These are phyloP conservation scores for Adelphocoris suturalis DNA, from an alignment of 2,888 invertebrate genomes.

Conservation along the genomic window DNA sequence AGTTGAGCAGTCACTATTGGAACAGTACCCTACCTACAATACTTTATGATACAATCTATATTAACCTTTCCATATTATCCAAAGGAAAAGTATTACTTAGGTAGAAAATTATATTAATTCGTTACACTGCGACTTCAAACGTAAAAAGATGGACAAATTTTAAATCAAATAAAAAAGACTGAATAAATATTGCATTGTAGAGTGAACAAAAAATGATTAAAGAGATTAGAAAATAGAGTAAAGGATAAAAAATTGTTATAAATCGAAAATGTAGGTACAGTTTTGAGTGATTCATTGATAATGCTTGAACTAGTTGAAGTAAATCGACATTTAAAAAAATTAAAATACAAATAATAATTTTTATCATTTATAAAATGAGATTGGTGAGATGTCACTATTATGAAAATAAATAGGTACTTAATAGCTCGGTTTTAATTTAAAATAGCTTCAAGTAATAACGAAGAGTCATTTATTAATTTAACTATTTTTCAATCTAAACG, in stretches of 20 bases:
- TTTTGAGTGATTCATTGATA: background rate
- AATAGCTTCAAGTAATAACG: too few relatives aligned
- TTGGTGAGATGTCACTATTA: background rate
- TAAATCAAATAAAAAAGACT: conserved; percentile 39
- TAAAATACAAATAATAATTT: background rate
- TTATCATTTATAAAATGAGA: background rate
- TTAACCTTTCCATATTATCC: too few relatives aligned
- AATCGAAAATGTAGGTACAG: background rate
- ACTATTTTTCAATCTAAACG: background rate
- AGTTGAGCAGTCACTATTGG: too few relatives aligned
- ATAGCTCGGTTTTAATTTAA: too few relatives aligned
- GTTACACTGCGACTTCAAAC: background rate
- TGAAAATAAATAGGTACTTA: too few relatives aligned
- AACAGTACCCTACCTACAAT: too few relatives aligned
- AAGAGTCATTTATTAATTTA: background rate
- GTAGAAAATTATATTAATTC: background rate
- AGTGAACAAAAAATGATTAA: background rate
- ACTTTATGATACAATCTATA: too few relatives aligned
- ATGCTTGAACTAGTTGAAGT: background rate
- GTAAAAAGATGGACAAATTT: background rate
- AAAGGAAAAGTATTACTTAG: background rate
- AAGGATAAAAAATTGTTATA: background rate
- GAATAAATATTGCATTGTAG: conserved; percentile 18
- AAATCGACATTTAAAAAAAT: background rate
- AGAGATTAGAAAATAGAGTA: conserved; percentile 15